These are phyloP conservation scores for Syngnathus acus DNA, from an alignment of 2,797 vertebrate species.

Conservation along the genomic window DNA sequence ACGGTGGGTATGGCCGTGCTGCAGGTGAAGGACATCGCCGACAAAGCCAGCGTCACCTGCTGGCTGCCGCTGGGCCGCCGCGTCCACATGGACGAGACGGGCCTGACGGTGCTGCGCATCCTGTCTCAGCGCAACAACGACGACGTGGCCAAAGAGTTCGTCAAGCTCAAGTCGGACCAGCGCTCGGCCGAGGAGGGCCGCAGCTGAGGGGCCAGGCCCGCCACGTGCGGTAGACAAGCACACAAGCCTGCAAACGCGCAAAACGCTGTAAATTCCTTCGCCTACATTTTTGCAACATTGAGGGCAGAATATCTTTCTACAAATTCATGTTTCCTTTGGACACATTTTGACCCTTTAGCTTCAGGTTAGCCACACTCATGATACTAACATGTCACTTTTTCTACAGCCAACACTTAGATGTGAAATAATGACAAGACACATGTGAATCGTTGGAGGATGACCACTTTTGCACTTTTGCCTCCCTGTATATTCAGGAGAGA, in stretches of 20 bases:
- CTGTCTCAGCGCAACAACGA: slow-evolving; percentile 96
- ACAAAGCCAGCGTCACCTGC: slow-evolving; percentile 71
- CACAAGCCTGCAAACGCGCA: slow-evolving; percentile 41
- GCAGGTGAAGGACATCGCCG: slow-evolving; percentile 85
- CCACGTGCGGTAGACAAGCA: slow-evolving; percentile 55
- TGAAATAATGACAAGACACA: slow-evolving; percentile 28
- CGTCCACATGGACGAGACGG: slow-evolving; percentile 97
- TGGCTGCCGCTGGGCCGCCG: slow-evolving; percentile 81
- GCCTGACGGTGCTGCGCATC: slow-evolving; percentile 93
- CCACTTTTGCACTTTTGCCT: slow-evolving; percentile 71
- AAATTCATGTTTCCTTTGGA: slow-evolving; percentile 23
- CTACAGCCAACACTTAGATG: slow-evolving; percentile 40
- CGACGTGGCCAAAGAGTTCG: slow-evolving; percentile 95
- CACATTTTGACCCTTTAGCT: slow-evolving; percentile 19
- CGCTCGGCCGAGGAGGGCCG: slow-evolving; percentile 87
- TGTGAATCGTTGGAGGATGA: slow-evolving; percentile 46
- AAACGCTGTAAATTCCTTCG: slow-evolving; percentile 48
- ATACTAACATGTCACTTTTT: slow-evolving; percentile 46
- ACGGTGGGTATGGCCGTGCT: slow-evolving; percentile 86
- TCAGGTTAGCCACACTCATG: slow-evolving; percentile 22
- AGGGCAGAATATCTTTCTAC: slow-evolving; percentile 37
- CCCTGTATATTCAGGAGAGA: slow-evolving; percentile 48
- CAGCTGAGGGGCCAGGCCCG: slow-evolving; percentile 65
- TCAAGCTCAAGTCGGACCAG: slow-evolving; percentile 96
- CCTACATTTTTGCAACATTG: slow-evolving; percentile 58